Evolutionary conservation across 2,888 invertebrate species (phyloP).

Genomic region (Dysmachus trigonus): DNA sequence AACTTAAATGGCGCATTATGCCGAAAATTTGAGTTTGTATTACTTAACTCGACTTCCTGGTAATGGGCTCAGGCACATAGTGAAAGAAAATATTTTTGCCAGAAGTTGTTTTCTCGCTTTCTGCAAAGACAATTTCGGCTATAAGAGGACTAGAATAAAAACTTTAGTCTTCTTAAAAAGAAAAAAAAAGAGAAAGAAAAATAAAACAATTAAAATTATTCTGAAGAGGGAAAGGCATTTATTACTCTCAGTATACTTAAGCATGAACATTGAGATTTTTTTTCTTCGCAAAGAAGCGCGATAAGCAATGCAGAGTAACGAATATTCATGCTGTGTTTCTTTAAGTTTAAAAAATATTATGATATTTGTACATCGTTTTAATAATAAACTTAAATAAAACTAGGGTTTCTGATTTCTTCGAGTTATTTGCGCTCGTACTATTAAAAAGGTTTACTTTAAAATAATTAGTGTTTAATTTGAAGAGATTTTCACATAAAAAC

Average conservation of each 20-base stretch:
- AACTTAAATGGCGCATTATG: conserved; percentile 30
- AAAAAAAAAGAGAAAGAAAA: background rate
- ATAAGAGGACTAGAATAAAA: background rate
- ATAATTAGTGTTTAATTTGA: no score
- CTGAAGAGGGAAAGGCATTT: background rate
- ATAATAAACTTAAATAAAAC: no score
- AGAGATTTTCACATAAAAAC: no score
- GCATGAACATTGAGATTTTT: background rate
- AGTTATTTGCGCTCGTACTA: no score
- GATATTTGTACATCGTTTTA: no score
- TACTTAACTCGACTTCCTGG: background rate
- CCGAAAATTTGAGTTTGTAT: conserved; percentile 3
- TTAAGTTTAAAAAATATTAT: background rate
- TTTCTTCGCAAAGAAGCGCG: background rate
- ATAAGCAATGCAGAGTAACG: background rate
- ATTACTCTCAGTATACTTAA: background rate
- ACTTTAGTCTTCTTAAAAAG: background rate
- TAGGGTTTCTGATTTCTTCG: no score
- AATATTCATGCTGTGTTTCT: background rate
- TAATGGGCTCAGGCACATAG: background rate
- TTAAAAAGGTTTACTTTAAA: no score
- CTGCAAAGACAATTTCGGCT: background rate
- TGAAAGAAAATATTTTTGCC: background rate
- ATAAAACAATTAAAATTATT: background rate
- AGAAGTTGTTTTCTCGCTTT: background rate